Evolutionary conservation across 2,888 invertebrate species (phyloP), one percentile per base, ranked within the genome.

Genomic region (Callimorpha dominula): DNA sequence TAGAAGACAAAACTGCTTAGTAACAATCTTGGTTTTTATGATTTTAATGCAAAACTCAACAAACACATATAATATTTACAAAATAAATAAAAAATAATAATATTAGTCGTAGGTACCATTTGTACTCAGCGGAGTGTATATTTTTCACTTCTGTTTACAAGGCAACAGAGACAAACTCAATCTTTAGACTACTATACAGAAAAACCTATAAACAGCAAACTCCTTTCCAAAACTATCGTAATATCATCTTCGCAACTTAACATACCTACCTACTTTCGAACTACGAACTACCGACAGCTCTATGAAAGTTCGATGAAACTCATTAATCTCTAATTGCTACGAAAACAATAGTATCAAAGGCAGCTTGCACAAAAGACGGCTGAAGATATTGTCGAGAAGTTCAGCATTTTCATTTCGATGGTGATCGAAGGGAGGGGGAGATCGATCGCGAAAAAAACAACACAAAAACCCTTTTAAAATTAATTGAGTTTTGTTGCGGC

Each of bases 401-500:
- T 90, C 87, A 88, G 89, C 89, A 90, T 91, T 92, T 92, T 91
- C 89, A 89, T 91, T 91, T 88, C 83, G 84, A 84, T 85, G 82
- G 86, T 85, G 86, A 87, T 89, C 88, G 86, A 78, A 73, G 78
- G 75, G 74, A 75, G 78, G 74, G 78, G 73, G 85, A 85, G 86
- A 88, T 89, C 89, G 91, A 92, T 92, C 89, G 90, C 85, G 87
- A 94, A 93, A 92, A 94, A 94, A 94, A 93, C 92, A 95, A 95
- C 95, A 95, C 92, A 95, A 95, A 95, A 95, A 95, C 95, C 95
- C 95, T 95, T 95, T 95, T 94, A 95, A 95, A 95, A 95, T 95
- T 95, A 95, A 95, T 95, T 95, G 95, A 95, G 95, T 95, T 95
- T 95, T 95, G 95, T 95, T 95, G 95, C 91, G 94, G 95, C 93